These are phyloP conservation scores for Zaprionus lachaisei DNA, from an alignment of 1,140 invertebrate genomes.

Conservation along the genomic window DNA sequence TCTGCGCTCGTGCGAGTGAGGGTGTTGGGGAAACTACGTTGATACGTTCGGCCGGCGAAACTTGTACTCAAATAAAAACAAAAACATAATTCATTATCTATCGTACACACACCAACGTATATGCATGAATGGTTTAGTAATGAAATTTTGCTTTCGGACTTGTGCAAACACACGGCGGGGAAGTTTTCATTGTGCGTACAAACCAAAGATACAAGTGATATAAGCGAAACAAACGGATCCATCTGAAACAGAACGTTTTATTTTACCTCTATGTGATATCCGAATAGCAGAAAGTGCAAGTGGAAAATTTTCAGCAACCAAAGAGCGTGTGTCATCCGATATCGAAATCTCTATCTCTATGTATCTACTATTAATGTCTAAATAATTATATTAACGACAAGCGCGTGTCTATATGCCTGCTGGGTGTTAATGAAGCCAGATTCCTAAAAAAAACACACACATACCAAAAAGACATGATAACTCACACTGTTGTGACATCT, in stretches of 20 bases:
- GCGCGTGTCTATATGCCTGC: conserved; percentile 60
- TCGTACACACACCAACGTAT: not conserved
- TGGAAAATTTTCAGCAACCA: conserved; percentile 35
- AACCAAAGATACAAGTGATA: conserved; percentile 7
- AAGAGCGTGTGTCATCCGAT: conserved; percentile 21
- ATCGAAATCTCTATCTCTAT: conserved; percentile 6
- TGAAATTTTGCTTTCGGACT: conserved; percentile 31
- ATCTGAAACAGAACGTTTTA: conserved; percentile 26
- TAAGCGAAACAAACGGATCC: not conserved
- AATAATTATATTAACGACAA: conserved; percentile 73
- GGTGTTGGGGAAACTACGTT: not conserved
- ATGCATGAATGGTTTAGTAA: conserved; percentile 21
- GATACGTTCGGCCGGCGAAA: not conserved
- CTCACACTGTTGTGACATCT: conserved; percentile 10
- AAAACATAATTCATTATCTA: conserved; percentile 28
- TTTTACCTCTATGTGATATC: not conserved
- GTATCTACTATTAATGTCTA: conserved; percentile 52
- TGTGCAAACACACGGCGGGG: not conserved
- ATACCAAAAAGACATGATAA: conserved; percentile 16
- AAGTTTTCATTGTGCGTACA: not conserved
- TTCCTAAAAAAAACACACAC: conserved; percentile 24
- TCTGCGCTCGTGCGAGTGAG: not conserved
- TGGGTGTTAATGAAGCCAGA: conserved; percentile 61
- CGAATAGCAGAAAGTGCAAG: conserved; percentile 13
- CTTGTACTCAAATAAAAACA: conserved; percentile 10